Conservation (phyloP, 2,888 invertebrate species). For the Dryococelus australis region DNA sequence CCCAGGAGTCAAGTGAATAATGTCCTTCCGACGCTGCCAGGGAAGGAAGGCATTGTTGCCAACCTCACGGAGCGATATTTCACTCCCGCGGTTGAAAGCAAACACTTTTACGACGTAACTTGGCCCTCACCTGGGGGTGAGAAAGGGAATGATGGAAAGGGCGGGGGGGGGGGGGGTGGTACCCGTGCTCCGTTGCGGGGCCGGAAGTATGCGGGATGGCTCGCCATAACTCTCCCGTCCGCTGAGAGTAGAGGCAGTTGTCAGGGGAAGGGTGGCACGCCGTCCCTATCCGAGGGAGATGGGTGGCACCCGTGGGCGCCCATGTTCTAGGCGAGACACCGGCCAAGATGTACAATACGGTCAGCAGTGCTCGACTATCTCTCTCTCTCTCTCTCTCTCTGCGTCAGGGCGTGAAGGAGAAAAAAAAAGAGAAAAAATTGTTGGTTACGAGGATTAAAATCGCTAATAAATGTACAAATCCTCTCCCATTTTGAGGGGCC, state of each 20-base stretch:
- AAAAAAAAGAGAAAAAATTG: too few relatives aligned
- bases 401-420: too few relatives aligned
- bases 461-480: too few relatives aligned
- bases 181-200: not conserved
- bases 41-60: constrained; percentile 1
- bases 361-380: too few relatives aligned
- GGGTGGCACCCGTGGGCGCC: too few relatives aligned
- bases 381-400: too few relatives aligned
- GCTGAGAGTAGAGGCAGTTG: not conserved
- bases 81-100: not conserved
- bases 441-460: too few relatives aligned
- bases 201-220: constrained; percentile 5
- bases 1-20: not conserved
- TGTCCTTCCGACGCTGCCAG: not conserved
- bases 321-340: too few relatives aligned
- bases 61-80: not conserved
- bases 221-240: not conserved
- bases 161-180: not conserved
- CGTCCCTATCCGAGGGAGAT: not conserved
- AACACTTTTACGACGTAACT: constrained; percentile 1
- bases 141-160: not conserved
- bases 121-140: not conserved
- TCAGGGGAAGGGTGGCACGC: not conserved
- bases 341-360: too few relatives aligned
- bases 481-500: too few relatives aligned